Evolutionary conservation across 2,888 invertebrate genomes (phyloP).

Genomic region (Dichetophora obliterata): DNA sequence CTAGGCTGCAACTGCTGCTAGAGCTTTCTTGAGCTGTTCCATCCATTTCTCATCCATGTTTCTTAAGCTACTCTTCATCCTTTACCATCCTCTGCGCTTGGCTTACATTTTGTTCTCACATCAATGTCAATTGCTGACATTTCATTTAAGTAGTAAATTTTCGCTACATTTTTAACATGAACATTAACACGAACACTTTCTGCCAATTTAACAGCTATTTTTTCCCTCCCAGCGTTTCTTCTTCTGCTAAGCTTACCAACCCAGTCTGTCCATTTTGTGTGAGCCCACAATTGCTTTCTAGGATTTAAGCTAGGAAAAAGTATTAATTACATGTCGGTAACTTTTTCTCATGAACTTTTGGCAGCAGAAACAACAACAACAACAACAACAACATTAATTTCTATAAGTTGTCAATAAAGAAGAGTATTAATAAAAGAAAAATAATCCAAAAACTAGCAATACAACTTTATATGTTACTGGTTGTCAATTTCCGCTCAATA

Average conservation of each 20-base stretch:
- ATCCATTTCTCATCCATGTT: neutral
- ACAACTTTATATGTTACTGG: neutral
- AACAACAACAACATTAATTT: neutral
- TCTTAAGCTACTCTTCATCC: neutral
- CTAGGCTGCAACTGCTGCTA: neutral
- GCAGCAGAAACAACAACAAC: constrained; percentile 5
- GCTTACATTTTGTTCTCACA: neutral
- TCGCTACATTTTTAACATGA: neutral
- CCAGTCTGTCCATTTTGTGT: neutral
- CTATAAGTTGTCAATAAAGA: neutral
- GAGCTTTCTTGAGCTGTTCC: neutral
- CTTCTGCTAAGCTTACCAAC: neutral
- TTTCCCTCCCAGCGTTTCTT: neutral
- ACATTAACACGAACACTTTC: neutral
- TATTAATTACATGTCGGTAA: constrained; percentile 45
- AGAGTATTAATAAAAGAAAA: neutral
- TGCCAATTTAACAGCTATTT: neutral
- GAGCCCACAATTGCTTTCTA: neutral
- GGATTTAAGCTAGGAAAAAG: constrained; percentile 28
- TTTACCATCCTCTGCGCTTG: neutral
- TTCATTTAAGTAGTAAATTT: neutral
- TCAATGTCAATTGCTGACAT: neutral
- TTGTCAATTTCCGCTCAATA: constrained; percentile 20
- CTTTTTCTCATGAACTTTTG: constrained; percentile 35
- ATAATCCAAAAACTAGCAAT: neutral